These are phyloP conservation scores for Euthynnus affinis DNA, from an alignment of 2,797 vertebrate species.

Conservation along the genomic window DNA sequence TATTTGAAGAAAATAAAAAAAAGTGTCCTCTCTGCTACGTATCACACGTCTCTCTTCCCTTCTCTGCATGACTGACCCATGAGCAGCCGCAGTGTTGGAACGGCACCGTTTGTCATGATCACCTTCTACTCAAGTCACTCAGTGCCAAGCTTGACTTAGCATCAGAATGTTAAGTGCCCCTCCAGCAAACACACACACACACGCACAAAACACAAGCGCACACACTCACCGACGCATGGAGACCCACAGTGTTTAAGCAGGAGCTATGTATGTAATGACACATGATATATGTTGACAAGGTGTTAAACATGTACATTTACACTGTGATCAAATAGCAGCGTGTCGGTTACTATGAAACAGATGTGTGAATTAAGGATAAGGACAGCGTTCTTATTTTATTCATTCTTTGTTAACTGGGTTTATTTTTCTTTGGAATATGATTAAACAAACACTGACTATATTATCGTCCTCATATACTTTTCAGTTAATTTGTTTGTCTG, in stretches of 20 bases:
- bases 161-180: conserved; percentile 29
- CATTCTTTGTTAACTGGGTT: neutral
- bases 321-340: neutral
- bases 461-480: neutral
- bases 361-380: too few relatives aligned
- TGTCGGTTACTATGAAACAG: too few relatives aligned
- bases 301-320: neutral
- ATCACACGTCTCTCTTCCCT: neutral
- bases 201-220: neutral
- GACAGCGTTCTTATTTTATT: neutral
- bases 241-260: neutral
- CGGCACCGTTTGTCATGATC: conserved; percentile 43
- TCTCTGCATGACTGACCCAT: conserved; percentile 27
- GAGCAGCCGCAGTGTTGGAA: neutral
- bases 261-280: neutral
- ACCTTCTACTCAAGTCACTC: conserved; percentile 39
- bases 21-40: conserved; percentile 8
- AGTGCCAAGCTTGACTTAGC: conserved; percentile 24
- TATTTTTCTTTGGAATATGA: neutral
- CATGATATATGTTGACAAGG: neutral
- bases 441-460: neutral
- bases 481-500: neutral
- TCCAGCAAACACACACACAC: conserved; percentile 13
- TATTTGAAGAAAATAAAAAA: conserved; percentile 16
- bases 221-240: neutral